Percentiles rank a stretch among this genome's conserved stretches.
Evolutionary conservation across 2,888 invertebrate species (phyloP).

Genomic region (Drosophila infuscata): DNA sequence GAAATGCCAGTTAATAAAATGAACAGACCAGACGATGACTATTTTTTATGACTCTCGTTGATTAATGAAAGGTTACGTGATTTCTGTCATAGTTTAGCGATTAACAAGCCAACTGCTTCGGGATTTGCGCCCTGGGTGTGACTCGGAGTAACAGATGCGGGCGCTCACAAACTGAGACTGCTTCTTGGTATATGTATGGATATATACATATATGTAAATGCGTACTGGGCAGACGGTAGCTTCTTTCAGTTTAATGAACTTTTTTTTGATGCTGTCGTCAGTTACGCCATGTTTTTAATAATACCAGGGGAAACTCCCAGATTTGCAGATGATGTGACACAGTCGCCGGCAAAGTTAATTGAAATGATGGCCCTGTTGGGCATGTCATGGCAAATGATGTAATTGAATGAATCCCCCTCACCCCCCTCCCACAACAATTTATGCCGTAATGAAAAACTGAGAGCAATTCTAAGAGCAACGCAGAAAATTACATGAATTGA

Average conservation of each 20-base stretch:
- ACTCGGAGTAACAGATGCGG: conserved; percentile 56
- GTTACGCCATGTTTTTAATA: conserved; percentile 59
- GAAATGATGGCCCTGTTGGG: conserved; percentile 33
- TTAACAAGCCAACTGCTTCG: conserved; percentile 54
- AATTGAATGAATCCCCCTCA: conserved; percentile 27
- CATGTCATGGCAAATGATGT: conserved; percentile 12
- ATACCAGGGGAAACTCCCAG: conserved; percentile 26
- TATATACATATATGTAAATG: conserved; percentile 1
- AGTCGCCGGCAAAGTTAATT: conserved; percentile 41
- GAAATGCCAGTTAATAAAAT: conserved; percentile 72
- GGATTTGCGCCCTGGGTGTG: conserved; percentile 36
- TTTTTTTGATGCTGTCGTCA: conserved; percentile 39
- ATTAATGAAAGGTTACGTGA: conserved; percentile 76
- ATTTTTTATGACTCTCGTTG: conserved; percentile 61
- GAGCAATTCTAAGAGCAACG: not conserved
- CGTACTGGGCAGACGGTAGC: conserved; percentile 16
- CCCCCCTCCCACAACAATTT: conserved; percentile 1
- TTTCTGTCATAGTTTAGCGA: conserved; percentile 74
- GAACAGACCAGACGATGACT: conserved; percentile 40
- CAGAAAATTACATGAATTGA: conserved; percentile 3
- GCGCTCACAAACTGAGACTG: conserved; percentile 12
- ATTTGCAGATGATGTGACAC: conserved; percentile 25
- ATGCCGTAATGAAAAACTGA: conserved; percentile 24
- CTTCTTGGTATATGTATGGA: not conserved
- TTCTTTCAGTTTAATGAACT: conserved; percentile 52